These are phyloP conservation scores for Dynastes hyllus DNA, from an alignment of 2,888 invertebrate genomes.

Conservation along the genomic window DNA sequence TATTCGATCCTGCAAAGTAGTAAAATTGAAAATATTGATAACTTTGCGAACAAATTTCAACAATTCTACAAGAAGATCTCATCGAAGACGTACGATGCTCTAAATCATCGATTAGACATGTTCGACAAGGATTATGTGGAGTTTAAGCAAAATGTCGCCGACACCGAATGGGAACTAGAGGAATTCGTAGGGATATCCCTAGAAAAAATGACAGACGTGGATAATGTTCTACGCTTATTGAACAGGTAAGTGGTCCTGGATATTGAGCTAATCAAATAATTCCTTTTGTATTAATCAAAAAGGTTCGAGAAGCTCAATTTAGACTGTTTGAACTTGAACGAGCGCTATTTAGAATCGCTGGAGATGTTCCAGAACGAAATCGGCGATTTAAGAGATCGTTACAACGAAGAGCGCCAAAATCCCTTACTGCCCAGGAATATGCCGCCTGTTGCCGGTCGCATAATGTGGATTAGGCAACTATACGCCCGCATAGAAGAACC, in stretches of 20 bases:
- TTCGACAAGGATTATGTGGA: slow-evolving; percentile 86
- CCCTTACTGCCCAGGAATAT: slow-evolving; percentile 83
- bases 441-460: slow-evolving; percentile 87
- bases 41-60: slow-evolving; percentile 80
- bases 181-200: slow-evolving; percentile 79
- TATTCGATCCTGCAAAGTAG: slow-evolving; percentile 85
- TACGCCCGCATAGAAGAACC: slow-evolving; percentile 82
- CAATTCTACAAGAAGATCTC: slow-evolving; percentile 80
- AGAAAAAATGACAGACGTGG: slow-evolving; percentile 67
- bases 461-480: slow-evolving; percentile 88
- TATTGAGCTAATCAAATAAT: too few species aligned
- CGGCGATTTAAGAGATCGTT: slow-evolving; percentile 81
- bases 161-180: slow-evolving; percentile 82
- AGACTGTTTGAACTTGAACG: slow-evolving; percentile 82
- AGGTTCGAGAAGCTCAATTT: slow-evolving; percentile 85
- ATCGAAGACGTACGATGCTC: slow-evolving; percentile 83
- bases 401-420: slow-evolving; percentile 84
- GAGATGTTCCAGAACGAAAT: slow-evolving; percentile 81
- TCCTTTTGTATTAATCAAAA: neutral
- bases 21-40: slow-evolving; percentile 87
- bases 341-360: slow-evolving; percentile 83
- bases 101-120: slow-evolving; percentile 83
- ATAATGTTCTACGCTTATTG: slow-evolving; percentile 67
- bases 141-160: slow-evolving; percentile 80
- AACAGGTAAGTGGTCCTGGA: slow-evolving; percentile 60